Percentiles rank a stretch among this genome's conserved stretches.
Evolutionary conservation across 2,888 invertebrate genomes (phyloP).

Genomic region (Euplagia quadripunctaria): DNA sequence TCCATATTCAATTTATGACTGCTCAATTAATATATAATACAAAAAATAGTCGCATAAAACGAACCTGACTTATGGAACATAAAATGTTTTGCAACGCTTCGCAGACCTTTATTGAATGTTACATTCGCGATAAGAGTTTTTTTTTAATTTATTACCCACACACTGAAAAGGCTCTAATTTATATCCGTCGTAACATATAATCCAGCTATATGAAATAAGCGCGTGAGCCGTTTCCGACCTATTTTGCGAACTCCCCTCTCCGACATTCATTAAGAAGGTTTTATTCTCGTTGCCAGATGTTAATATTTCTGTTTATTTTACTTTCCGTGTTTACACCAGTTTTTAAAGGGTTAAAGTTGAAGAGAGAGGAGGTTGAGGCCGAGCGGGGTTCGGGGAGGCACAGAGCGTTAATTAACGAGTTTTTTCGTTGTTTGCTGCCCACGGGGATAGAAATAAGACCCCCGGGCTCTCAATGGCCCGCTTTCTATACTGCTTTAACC

Average conservation of each 20-base stretch:
- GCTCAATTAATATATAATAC: too few species aligned
- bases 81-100: neutral
- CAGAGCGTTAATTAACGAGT: constrained; percentile 53
- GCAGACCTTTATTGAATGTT: constrained; percentile 26
- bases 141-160: constrained; percentile 43
- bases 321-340: constrained; percentile 53
- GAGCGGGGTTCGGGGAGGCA: constrained; percentile 19
- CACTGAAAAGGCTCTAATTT: constrained; percentile 44
- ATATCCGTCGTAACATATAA: constrained; percentile 46
- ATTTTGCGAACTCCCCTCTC: constrained; percentile 20
- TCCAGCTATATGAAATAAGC: constrained; percentile 46
- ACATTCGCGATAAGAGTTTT: constrained; percentile 41
- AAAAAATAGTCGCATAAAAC: neutral
- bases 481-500: constrained; percentile 47
- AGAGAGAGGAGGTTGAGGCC: constrained; percentile 18
- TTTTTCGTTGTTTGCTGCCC: constrained; percentile 47
- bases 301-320: constrained; percentile 58
- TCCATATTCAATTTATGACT: too few species aligned
- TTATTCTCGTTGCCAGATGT: constrained; percentile 54
- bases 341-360: constrained; percentile 53
- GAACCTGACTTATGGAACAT: constrained; percentile 1
- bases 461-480: constrained; percentile 35
- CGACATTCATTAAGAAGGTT: constrained; percentile 51
- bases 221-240: constrained; percentile 42
- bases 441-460: constrained; percentile 47